These are phyloP conservation scores for Ceratotherium simum DNA, from an alignment of 2,113 vertebrate genomes.

Conservation along the genomic window DNA sequence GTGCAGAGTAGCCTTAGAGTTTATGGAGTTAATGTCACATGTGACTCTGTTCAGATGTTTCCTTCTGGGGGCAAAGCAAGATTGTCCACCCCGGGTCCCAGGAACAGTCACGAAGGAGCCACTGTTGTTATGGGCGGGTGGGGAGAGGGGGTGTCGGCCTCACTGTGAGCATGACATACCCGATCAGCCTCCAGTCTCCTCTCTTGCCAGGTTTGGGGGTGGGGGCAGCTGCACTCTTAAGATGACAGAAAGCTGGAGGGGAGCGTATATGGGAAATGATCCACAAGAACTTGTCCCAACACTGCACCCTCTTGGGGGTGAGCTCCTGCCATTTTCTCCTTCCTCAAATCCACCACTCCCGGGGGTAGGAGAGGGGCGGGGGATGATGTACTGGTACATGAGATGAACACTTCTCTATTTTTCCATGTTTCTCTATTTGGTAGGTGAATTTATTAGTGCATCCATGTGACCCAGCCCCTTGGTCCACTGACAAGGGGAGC, in stretches of 20 bases:
- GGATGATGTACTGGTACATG: neutral
- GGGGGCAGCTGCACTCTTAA: neutral
- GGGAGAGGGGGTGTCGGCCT: neutral
- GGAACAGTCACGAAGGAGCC: neutral
- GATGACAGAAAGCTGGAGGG: neutral
- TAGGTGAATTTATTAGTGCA: neutral
- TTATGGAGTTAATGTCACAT: neutral
- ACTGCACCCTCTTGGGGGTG: neutral
- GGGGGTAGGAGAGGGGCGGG: rapidly evolving
- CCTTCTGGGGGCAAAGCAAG: neutral
- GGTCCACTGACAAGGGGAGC: neutral
- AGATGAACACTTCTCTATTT: neutral
- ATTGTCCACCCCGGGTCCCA: neutral
- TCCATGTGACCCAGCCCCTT: neutral
- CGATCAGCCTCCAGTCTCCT: neutral
- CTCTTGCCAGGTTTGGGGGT: neutral
- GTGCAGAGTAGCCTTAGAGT: neutral
- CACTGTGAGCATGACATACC: neutral
- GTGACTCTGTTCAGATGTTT: neutral
- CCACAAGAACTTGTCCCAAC: neutral
- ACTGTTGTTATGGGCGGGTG: neutral
- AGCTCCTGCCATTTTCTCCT: neutral
- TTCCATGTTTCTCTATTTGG: neutral
- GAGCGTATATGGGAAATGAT: neutral
- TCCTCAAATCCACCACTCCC: neutral